Base-by-base conservation (phyloP, 2,797 vertebrate genomes). In the Myripristis jacobus region DNA sequence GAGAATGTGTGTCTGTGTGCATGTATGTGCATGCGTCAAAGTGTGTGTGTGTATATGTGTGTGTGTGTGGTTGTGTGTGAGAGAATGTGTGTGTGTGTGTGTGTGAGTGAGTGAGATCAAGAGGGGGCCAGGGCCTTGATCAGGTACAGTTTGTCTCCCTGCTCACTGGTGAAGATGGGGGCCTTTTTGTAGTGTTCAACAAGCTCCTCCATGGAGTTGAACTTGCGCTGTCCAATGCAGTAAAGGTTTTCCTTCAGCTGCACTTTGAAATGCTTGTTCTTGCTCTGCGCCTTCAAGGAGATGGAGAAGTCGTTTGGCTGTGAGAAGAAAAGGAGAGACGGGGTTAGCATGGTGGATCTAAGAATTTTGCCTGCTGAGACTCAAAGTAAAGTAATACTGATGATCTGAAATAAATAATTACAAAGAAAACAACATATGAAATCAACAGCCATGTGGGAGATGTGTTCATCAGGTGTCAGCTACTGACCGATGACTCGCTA, bases 201-300 rank as follows among this genome's bases (percentile, higher is more conserved):
- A 90, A 97, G 94, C 92, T 96, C 96, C 82, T 97, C 96, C 96
- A 97, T 96, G 77, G 95, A 96, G 94, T 92, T 91, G 94, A 97
- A 97, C 94, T 96, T 96, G 85, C 96, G 95, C 85, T 97, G 96
- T 91, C 96, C 96, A 74, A 97, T 97, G 94, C 96, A 97, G 92
- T 96, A 97, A 79, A 96, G 93, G 92, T 77, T 94, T 79, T 96
- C 96, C 91, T 96, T 96, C 87, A 96, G 89, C 84, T 96, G 95
- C 79, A 97, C 96, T 93, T 97, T 97, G 93, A 97, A 97, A 94
- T 97, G 96, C 91, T 97, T 97, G 94, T 97, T 97, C 94, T 97
- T 97, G 86, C 95, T 95, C 92, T 95, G 95, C 18, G 96, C 96
- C 92, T 97, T 97, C 90, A 97, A 90, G 41, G 96, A 97, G 88